A percentile compares a stretch with the other conserved stretches of the same genome.
Conservation (phyloP, 2,888 invertebrate species). For the Monoplex corrugatus region DNA sequence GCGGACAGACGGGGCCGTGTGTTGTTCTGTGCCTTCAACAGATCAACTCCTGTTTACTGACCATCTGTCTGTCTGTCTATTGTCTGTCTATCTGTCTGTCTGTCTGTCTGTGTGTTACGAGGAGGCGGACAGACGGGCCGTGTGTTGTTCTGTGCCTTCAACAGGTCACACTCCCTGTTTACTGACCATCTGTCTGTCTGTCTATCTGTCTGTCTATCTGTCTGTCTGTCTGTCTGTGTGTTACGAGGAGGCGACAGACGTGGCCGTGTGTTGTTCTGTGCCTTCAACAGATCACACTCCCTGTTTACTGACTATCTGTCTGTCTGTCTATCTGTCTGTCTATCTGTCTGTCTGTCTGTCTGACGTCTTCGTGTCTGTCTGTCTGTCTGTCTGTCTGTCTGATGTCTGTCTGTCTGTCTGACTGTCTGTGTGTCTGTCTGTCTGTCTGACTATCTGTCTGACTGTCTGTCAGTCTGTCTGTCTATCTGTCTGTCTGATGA, state of each 20-base stretch:
- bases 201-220: neutral
- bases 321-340: neutral
- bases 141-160: constrained; percentile 53
- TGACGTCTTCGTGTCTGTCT: too few relatives aligned
- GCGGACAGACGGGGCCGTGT: constrained; percentile 39
- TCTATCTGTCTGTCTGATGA: too few relatives aligned
- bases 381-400: neutral
- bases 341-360: neutral
- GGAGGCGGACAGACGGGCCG: constrained; percentile 45
- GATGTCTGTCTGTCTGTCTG: neutral
- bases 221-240: constrained; percentile 31
- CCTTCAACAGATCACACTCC: constrained; percentile 51
- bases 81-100: neutral
- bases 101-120: too few relatives aligned
- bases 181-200: too few relatives aligned
- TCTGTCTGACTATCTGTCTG: too few relatives aligned
- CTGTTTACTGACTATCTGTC: too few relatives aligned
- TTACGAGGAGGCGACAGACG: constrained; percentile 46
- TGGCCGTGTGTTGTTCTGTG: constrained; percentile 50
- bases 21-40: constrained; percentile 55
- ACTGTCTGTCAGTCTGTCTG: too few relatives aligned
- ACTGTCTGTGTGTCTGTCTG: neutral
- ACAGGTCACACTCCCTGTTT: constrained; percentile 43
- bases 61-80: too few relatives aligned
- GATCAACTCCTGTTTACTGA: constrained; percentile 3